phyloP scores from a whole-genome alignment of 1,140 invertebrate species.

The Drosophila guanche region DNA sequence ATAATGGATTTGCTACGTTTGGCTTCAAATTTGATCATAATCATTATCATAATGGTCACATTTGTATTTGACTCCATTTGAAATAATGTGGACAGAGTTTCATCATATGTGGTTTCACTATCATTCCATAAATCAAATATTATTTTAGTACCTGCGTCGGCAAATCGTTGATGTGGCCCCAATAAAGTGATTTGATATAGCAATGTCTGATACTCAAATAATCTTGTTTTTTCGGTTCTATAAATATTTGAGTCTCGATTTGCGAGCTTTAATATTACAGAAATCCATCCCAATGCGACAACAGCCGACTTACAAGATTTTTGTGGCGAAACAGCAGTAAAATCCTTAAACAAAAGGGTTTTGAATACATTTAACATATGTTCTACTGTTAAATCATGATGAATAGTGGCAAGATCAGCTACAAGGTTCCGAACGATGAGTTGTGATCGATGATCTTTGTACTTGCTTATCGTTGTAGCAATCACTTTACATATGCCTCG shows the following conservation, averaged over 20 bases:
- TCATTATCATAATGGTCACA: slow-evolving; percentile 61
- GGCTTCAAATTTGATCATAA: slow-evolving; percentile 52
- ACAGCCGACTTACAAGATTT: slow-evolving; percentile 84
- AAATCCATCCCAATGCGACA: slow-evolving; percentile 69
- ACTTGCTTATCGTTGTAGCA: slow-evolving; percentile 89
- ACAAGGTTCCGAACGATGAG: slow-evolving; percentile 89
- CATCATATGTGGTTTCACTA: slow-evolving; percentile 62
- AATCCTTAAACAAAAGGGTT: slow-evolving; percentile 87
- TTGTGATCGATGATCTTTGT: slow-evolving; percentile 91
- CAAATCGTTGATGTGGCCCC: slow-evolving; percentile 53
- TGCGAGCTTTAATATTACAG: slow-evolving; percentile 58
- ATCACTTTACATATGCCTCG: slow-evolving; percentile 91
- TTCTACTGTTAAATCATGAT: slow-evolving; percentile 89
- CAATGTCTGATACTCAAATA: slow-evolving; percentile 67
- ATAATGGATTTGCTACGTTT: slow-evolving; percentile 31
- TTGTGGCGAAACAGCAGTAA: slow-evolving; percentile 87
- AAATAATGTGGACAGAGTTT: slow-evolving; percentile 48
- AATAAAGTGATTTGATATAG: slow-evolving; percentile 67
- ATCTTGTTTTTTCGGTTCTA: slow-evolving; percentile 67
- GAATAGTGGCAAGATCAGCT: slow-evolving; percentile 86
- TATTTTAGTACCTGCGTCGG: slow-evolving; percentile 66
- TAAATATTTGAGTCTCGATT: slow-evolving; percentile 58
- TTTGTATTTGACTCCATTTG: slow-evolving; percentile 64
- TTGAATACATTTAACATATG: slow-evolving; percentile 87
- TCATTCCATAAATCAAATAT: slow-evolving; percentile 67